Evolutionary conservation across 2,113 vertebrate genomes (phyloP).

Genomic region (Aleadryas rufinucha): DNA sequence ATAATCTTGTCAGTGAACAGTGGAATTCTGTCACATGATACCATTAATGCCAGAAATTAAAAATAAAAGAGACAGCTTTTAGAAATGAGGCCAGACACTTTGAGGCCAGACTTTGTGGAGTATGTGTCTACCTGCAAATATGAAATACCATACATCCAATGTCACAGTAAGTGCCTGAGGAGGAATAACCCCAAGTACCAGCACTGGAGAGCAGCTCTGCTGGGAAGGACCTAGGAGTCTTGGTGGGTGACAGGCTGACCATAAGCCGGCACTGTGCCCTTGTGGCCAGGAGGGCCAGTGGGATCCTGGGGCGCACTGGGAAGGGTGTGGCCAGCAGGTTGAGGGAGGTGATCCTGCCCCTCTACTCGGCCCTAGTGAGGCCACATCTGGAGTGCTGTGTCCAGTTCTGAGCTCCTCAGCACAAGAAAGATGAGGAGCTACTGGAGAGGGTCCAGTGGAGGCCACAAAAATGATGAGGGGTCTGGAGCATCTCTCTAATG

Average conservation of each 20-base stretch:
- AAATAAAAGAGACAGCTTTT: background rate
- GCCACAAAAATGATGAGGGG: background rate
- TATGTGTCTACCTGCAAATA: too few relatives aligned
- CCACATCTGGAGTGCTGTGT: background rate
- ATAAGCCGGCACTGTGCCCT: too few relatives aligned
- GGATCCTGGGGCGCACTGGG: accelerated
- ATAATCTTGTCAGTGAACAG: background rate
- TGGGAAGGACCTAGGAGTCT: background rate
- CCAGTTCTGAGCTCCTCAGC: background rate
- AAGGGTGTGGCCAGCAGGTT: accelerated
- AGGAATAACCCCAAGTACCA: background rate
- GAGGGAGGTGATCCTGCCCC: background rate
- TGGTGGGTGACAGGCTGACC: background rate
- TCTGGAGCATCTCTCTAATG: background rate
- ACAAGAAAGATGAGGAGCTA: background rate
- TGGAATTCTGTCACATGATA: background rate
- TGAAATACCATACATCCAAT: accelerated
- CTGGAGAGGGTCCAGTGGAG: background rate
- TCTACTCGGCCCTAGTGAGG: accelerated
- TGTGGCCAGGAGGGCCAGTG: background rate
- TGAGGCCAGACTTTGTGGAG: too few relatives aligned
- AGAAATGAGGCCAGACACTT: background rate
- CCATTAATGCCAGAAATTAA: background rate
- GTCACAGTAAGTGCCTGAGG: too few relatives aligned
- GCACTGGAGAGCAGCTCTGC: background rate